phyloP scores from a whole-genome alignment of 2,888 invertebrate species.

The Drosophila mimetica region DNA sequence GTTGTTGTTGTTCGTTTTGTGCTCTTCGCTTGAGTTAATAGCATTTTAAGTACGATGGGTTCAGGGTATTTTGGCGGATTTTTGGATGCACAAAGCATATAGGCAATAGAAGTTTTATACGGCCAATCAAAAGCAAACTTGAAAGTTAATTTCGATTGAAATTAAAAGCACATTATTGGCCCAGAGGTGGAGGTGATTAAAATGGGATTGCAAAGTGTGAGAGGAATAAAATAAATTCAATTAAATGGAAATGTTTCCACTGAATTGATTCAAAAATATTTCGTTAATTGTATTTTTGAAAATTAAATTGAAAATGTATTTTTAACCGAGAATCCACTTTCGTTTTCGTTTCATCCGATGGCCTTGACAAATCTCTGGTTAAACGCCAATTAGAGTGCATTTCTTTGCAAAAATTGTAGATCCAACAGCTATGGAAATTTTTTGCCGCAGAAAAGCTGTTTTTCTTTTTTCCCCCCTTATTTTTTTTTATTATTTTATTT shows the following conservation, averaged over 20 bases:
- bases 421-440: constrained; percentile 6
- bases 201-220: not conserved
- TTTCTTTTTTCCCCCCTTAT: constrained; percentile 11
- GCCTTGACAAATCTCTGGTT: constrained; percentile 3
- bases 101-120: constrained; percentile 34
- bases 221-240: not conserved
- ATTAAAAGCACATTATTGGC: constrained; percentile 42
- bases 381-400: constrained; percentile 17
- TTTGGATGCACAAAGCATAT: constrained; percentile 27
- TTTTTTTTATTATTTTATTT: constrained; percentile 10
- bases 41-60: constrained; percentile 75
- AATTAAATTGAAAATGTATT: too few species aligned
- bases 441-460: not conserved
- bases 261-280: too few species aligned
- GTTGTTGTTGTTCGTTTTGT: constrained; percentile 1
- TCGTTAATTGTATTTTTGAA: too few species aligned
- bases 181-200: not conserved
- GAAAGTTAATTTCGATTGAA: constrained; percentile 46
- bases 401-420: constrained; percentile 11
- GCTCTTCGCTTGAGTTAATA: constrained; percentile 63
- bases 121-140: constrained; percentile 30
- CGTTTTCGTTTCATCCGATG: not conserved
- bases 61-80: not conserved
- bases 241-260: too few species aligned
- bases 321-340: too few species aligned